Evolutionary conservation across 2,888 invertebrate species (phyloP), one percentile per base, ranked within the genome.

Genomic region (Tetrapedia diversipes): DNA sequence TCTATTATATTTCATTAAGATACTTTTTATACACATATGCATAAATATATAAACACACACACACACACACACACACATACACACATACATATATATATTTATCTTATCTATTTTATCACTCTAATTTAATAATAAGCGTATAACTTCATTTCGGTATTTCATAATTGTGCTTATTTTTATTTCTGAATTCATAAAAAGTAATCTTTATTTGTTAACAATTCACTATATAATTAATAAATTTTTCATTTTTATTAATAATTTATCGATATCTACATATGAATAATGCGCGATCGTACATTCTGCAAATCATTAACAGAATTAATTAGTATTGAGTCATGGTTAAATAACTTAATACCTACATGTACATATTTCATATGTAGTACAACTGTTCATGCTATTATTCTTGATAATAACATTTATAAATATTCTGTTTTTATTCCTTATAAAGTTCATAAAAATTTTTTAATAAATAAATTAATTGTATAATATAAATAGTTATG

Each of bases 201-300:
- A 57, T 29, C 32, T 29, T 1, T 19, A 39, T 19, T 41, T 57
- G 16, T 37, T 22, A 65, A 16, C 1, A 0, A 34, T 41, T 27
- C 14, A 16, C 22, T 29, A 11, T 1, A 10, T n/a, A 1, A 43
- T 68, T 19, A 22, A 14, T 47, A 22, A 22, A 16, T 16, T 39
- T 16, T 64, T 19, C n/a, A n/a, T n/a, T n/a, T 60, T 60, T 70
- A 19, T 45, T 39, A 4, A 11, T 6, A 54, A 70, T 61, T 70
- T 43, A 14, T 19, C 47, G 14, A 16, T 39, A 24, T 41, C 1
- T 37, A 4, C 53, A 24, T 32, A 37, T 41, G n/a, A n/a, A n/a
- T n/a, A n/a, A n/a, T n/a, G n/a, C n/a, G n/a, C n/a, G n/a, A n/a
- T n/a, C n/a, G n/a, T n/a, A n/a, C n/a, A n/a, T n/a, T n/a, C n/a